Evolutionary conservation across 2,888 invertebrate genomes (phyloP), one percentile per base, ranked within the genome.

Genomic region (Sphaeridia pumilis): DNA sequence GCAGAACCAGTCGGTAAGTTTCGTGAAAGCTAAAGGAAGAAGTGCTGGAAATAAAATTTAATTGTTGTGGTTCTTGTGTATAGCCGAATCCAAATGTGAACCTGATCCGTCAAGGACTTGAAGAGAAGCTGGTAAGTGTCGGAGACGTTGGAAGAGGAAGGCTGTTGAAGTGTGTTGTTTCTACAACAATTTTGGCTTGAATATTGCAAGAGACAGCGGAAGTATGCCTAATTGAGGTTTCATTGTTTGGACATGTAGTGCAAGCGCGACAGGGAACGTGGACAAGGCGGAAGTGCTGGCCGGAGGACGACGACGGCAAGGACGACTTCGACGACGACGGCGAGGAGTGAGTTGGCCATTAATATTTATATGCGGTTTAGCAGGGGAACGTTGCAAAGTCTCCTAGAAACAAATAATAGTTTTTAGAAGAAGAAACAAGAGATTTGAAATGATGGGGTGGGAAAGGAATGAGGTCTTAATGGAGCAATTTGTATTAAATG

Each of bases 31-130:
- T 22, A 35, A 20, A 34, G n/a, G n/a, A n/a, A n/a, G n/a, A n/a
- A n/a, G n/a, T n/a, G n/a, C n/a, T n/a, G n/a, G n/a, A n/a, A n/a
- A 7, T 3, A 21, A 20, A 28, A 28, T 22, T 31, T 46, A 46
- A 26, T 47, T 47, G 2, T 2, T 47, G 2, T 35, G 24, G 45
- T 35, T 47, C 25, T 7, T 35, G 17, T 47, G 17, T 47, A 25
- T 31, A 53, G 52, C 48, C 52, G 2, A 53, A 53, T 22, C 52
- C 52, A 2, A 36, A 53, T 27, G 52, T 53, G n/a, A 53, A 53
- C 24, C 25, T 53, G 24, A 17, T 53, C n/a, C 38, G 43, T 31
- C 52, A 53, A 53, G 52, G 52, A 3, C 43, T 53, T 2, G 48
- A 43, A 27, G 52, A 53, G 17, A 53, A 53, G 28, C 42, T 53